Conservation (phyloP, 2,888 invertebrate genomes). For the Drosophila ustulata region DNA sequence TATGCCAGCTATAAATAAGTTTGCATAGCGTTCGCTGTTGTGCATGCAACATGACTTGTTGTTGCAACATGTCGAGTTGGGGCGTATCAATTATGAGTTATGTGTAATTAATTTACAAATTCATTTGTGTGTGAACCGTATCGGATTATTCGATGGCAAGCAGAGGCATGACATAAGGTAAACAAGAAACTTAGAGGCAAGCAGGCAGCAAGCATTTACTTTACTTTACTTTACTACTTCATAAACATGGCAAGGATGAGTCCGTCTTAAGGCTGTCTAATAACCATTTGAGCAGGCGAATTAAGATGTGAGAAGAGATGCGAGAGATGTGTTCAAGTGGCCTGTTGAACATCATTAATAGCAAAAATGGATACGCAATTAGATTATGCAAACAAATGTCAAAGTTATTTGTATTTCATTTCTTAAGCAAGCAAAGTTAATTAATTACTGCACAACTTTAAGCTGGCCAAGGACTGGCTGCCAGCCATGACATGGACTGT, state of each 20-base stretch:
- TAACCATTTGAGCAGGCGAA: slow-evolving; percentile 20
- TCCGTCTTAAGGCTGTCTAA: slow-evolving; percentile 22
- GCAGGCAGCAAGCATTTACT: neutral
- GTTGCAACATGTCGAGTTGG: neutral
- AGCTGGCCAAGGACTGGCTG: slow-evolving; percentile 27
- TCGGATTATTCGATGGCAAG: slow-evolving; percentile 15
- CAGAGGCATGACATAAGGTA: slow-evolving; percentile 6
- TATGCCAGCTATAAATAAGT: slow-evolving; percentile 14
- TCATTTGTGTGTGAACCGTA: slow-evolving; percentile 19
- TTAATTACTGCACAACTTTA: slow-evolving; percentile 72
- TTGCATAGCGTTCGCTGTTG: neutral
- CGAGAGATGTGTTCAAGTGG: slow-evolving; percentile 26
- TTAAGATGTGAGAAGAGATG: slow-evolving; percentile 20
- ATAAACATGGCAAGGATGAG: slow-evolving; percentile 13
- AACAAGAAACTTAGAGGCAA: slow-evolving; percentile 1
- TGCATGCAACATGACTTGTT: slow-evolving; percentile 1
- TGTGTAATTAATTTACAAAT: slow-evolving; percentile 32
- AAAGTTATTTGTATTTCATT: slow-evolving; percentile 79
- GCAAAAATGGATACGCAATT: slow-evolving; percentile 68
- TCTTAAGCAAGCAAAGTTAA: slow-evolving; percentile 75
- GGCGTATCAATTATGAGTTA: slow-evolving; percentile 37
- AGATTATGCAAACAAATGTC: slow-evolving; percentile 73
- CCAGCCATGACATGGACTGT: neutral
- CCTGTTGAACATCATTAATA: slow-evolving; percentile 46
- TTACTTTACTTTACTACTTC: neutral